A percentile compares a stretch with the other conserved stretches of the same genome.
Conservation (phyloP, 2,888 invertebrate species). For the Neocrepidodera transversa region DNA sequence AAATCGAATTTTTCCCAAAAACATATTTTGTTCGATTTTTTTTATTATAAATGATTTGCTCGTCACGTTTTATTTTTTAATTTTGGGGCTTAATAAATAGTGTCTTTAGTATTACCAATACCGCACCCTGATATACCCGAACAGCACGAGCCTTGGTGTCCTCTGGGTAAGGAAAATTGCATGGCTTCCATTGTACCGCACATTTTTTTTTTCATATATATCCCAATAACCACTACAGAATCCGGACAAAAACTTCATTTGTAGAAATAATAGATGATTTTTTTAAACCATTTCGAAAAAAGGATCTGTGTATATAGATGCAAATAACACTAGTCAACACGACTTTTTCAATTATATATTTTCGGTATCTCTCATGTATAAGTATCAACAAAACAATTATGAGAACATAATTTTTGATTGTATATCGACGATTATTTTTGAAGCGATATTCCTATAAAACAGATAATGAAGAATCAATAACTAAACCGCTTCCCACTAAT, state of each 20-base stretch:
- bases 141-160: slow-evolving; percentile 91
- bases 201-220: background rate
- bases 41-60: slow-evolving; percentile 27
- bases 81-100: slow-evolving; percentile 56
- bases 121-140: slow-evolving; percentile 87
- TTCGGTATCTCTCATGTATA: too few species aligned
- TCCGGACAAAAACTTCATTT: background rate
- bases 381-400: too few species aligned
- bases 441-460: too few species aligned
- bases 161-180: slow-evolving; percentile 72
- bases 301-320: too few species aligned
- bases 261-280: too few species aligned
- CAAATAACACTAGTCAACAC: too few species aligned
- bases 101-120: slow-evolving; percentile 80
- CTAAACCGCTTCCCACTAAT: too few species aligned
- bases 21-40: slow-evolving; percentile 2
- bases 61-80: slow-evolving; percentile 7
- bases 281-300: too few species aligned
- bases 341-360: too few species aligned
- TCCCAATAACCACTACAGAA: slow-evolving; percentile 15
- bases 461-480: too few species aligned
- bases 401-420: too few species aligned
- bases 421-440: too few species aligned
- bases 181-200: slow-evolving; percentile 31
- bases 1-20: slow-evolving; percentile 6